Evolutionary conservation across 2,113 vertebrate genomes (phyloP), one percentile per base, ranked within the genome.

Genomic region (Silurus meridionalis): DNA sequence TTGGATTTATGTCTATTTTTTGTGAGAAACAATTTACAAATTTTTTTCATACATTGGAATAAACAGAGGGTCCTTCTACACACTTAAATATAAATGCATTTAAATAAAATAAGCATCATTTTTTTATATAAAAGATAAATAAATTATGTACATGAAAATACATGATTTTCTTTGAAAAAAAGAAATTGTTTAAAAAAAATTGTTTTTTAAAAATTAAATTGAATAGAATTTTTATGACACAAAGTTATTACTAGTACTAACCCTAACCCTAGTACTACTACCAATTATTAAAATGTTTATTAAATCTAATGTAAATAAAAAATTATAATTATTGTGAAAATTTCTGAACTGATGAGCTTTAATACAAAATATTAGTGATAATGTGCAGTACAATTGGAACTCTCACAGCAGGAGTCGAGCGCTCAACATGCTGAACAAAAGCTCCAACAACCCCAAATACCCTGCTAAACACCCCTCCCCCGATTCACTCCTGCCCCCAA

Each of bases 401-500:
- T 25, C 17, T 52, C 23, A 5, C 52, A n/a, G 6, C 11, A 8
- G 28, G n/a, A 75, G 4, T n/a, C 17, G 19, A 77, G 74, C 60
- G 25, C 0, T 48, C 17, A 71, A 78, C 69, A 77, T 46, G 23
- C 72, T 55, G 66, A 89, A 89, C 88, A 87, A 85, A 89, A 87
- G 50, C 25, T 58, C 58, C 77, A 67, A 74, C 78, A 66, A 66
- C 37, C 80, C 53, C 71, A 67, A 2, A 88, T 37, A n/a, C 28
- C 83, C 53, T 55, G 17, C 80, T 50, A 52, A 14, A 25, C 77
- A 63, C 55, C 71, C 72, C 7, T 50, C 80, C 81, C 61, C 78
- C 53, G 55, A 52, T 7, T 64, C 89, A 87, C 88, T 89, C 90
- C 88, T 46, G 89, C 88, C 83, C 90, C 88, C 21, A 69, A 74